Percentiles rank a stretch among this genome's conserved stretches.
Conservation (phyloP, 2,797 vertebrate genomes). For the Clarias laeviceps region DNA sequence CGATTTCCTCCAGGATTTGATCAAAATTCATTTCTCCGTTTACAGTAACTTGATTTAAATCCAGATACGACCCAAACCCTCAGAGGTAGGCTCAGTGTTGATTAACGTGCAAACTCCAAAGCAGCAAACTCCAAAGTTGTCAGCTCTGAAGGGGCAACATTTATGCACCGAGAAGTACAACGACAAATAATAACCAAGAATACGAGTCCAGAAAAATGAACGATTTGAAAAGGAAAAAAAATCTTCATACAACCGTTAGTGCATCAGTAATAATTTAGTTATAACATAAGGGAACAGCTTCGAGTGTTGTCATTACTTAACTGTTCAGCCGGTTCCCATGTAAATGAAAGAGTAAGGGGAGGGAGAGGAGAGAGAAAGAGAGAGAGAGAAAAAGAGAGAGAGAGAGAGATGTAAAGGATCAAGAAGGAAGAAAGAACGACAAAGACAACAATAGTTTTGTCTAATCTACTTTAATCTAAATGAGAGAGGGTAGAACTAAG, state of each 20-base stretch:
- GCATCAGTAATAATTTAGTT: background rate
- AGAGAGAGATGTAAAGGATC: background rate
- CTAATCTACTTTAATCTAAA: too few relatives aligned
- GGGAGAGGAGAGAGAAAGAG: background rate
- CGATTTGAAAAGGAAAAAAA: background rate
- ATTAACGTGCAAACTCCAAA: background rate
- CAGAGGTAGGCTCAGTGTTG: background rate
- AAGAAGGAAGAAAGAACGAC: background rate
- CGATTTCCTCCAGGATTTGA: constrained; percentile 67
- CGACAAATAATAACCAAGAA: background rate
- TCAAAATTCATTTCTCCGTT: constrained; percentile 72
- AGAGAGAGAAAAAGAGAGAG: background rate
- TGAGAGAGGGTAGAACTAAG: background rate
- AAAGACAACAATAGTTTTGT: background rate
- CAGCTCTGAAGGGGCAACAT: background rate
- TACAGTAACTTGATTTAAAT: background rate
- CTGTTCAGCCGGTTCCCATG: background rate
- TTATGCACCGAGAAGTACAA: background rate
- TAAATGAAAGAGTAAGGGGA: background rate
- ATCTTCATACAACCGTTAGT: background rate
- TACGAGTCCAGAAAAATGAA: background rate
- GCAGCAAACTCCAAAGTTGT: background rate
- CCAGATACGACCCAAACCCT: background rate
- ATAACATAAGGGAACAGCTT: background rate
- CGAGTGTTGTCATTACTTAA: background rate